Base-by-base conservation (phyloP, 2,888 invertebrate genomes). In the Ectobius pallidus region DNA sequence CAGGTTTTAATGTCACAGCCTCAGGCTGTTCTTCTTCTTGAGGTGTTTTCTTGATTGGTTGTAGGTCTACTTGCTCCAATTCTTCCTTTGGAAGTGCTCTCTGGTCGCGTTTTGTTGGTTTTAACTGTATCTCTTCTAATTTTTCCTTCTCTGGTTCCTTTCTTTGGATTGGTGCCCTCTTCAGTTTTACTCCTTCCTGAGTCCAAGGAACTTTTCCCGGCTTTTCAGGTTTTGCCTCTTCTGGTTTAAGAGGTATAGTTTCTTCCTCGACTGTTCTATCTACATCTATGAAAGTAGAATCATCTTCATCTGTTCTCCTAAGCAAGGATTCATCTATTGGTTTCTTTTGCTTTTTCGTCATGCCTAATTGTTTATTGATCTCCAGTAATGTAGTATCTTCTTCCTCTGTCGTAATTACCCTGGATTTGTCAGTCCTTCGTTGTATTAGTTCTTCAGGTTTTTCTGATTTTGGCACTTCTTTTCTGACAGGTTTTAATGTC, bases 61-160 rank as follows among this genome's bases (percentile, higher is more conserved):
- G 72, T 22, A 72, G 27, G 18, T 89, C 84, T 76, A 87, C 86
- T 82, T 92, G 89, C 78, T 91, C 87, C 11, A 67, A n/a, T 42
- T 27, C 39, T 20, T 76, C 76, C 25, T 70, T 76, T 34, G 69
- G 16, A 25, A 18, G n/a, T 2, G 88, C 92, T 89, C 89, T 89
- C 11, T 88, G 86, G 78, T 86, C 81, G 1, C 77, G 74, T 52
- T 34, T 34, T 7, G 34, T 7, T 7, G 76, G 89, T 77, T 87
- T 85, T 76, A 90, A 79, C 78, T 86, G 85, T 16, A 90, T 85
- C 58, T 81, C 79, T 77, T 85, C 84, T 4, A 84, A 52, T 9
- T 78, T 81, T 77, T 85, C 55, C 16, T 55, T 14, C 20, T 20
- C 1, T 18, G 20, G 52, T 52, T 52, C 52, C 3, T 52, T 52